Conservation (phyloP, 2,113 vertebrate species). For the Nothobranchius kuhntae region DNA sequence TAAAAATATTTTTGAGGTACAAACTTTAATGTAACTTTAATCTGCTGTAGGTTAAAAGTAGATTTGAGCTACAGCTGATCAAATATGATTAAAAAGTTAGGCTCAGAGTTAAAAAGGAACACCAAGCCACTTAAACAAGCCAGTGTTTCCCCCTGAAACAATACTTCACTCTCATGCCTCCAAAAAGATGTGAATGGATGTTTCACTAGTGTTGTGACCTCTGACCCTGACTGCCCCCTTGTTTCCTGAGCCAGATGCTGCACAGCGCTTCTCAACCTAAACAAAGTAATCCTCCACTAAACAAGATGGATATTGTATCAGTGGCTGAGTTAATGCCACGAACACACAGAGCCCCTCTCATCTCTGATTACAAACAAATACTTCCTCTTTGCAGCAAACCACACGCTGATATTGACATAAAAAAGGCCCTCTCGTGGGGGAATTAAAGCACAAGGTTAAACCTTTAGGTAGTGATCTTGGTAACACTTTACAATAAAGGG, state of each 20-base stretch:
- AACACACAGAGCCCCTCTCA: slow-evolving; percentile 36
- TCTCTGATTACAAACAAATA: slow-evolving; percentile 12
- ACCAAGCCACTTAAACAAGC: slow-evolving; percentile 39
- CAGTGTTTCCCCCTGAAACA: slow-evolving; percentile 55
- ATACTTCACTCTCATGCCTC: slow-evolving; percentile 62
- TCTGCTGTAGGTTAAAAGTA: neutral
- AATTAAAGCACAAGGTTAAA: slow-evolving; percentile 1
- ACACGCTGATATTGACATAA: too few relatives aligned
- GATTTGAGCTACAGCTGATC: too few relatives aligned
- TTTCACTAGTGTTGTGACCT: slow-evolving; percentile 72
- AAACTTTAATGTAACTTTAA: neutral
- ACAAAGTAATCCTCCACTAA: slow-evolving; percentile 78
- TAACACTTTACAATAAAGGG: too few relatives aligned
- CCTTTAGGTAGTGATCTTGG: slow-evolving; percentile 1
- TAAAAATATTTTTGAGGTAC: neutral
- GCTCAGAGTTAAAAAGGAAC: too few relatives aligned
- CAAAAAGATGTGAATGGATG: slow-evolving; percentile 72
- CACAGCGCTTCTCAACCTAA: slow-evolving; percentile 68
- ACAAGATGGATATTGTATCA: slow-evolving; percentile 80
- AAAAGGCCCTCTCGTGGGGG: slow-evolving; percentile 51
- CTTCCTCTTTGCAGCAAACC: slow-evolving; percentile 14
- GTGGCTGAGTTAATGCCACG: slow-evolving; percentile 54
- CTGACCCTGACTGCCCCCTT: slow-evolving; percentile 61
- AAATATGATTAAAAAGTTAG: too few relatives aligned
- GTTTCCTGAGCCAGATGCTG: slow-evolving; percentile 77